Evolutionary conservation across 2,888 invertebrate genomes (phyloP).

Genomic region (Eumerus sabulonum): DNA sequence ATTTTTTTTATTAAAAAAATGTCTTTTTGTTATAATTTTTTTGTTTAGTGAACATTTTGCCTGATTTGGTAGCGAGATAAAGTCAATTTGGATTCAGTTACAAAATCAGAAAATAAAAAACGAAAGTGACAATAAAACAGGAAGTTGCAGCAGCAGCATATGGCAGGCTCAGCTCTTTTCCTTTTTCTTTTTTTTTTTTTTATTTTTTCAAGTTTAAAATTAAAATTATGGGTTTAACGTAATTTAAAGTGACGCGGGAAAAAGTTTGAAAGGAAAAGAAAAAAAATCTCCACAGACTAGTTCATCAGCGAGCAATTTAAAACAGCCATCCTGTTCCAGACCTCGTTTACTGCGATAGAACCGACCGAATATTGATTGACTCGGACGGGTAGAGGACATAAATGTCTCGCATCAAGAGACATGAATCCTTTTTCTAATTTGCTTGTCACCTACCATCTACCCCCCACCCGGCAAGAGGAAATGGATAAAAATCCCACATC

Average conservation of each 20-base stretch:
- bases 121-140: neutral
- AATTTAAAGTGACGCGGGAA: neutral
- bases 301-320: conserved; percentile 9
- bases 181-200: no score
- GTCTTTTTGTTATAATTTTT: conserved; percentile 42
- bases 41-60: conserved; percentile 2
- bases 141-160: conserved; percentile 24
- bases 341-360: conserved; percentile 12
- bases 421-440: conserved; percentile 33
- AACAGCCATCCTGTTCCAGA: conserved; percentile 6
- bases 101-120: conserved; percentile 24
- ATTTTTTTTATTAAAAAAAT: conserved; percentile 34
- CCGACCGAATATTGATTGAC: conserved; percentile 38
- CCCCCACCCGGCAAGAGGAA: conserved; percentile 31
- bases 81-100: conserved; percentile 63
- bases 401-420: conserved; percentile 43
- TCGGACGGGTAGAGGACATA: conserved; percentile 42
- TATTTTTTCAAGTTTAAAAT: no score
- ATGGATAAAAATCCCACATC: conserved; percentile 31
- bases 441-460: no score
- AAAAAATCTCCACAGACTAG: neutral
- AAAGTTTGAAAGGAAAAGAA: neutral
- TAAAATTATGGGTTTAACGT: no score
- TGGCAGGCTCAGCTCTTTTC: conserved; percentile 28
- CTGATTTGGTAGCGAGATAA: conserved; percentile 55